These are phyloP conservation scores for Acleris laterana DNA, from an alignment of 2,888 invertebrate genomes.

Conservation along the genomic window DNA sequence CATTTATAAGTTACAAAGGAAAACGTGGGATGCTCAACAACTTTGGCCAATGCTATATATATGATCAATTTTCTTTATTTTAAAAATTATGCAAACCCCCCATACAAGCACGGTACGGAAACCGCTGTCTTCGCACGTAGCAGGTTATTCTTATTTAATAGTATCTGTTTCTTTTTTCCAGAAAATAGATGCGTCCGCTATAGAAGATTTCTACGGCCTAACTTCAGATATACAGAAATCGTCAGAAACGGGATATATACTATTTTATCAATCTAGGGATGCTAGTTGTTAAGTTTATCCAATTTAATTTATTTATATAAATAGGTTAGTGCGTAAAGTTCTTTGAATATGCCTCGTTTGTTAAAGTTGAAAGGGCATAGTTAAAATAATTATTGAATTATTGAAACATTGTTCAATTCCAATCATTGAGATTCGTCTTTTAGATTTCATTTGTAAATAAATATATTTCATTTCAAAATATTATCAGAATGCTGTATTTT, in stretches of 20 bases:
- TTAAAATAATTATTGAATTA: slow-evolving; percentile 52
- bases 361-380: slow-evolving; percentile 79
- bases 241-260: slow-evolving; percentile 99
- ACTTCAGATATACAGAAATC: slow-evolving; percentile 99
- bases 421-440: slow-evolving; percentile 60
- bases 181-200: slow-evolving; percentile 99
- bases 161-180: slow-evolving; percentile 70
- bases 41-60: too few species aligned
- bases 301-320: slow-evolving; percentile 74
- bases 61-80: too few species aligned
- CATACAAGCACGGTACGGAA: too few species aligned
- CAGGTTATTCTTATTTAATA: neutral
- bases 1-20: too few species aligned
- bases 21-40: too few species aligned
- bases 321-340: slow-evolving; percentile 72
- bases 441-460: slow-evolving; percentile 69
- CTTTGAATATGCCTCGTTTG: slow-evolving; percentile 72
- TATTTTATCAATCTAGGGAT: slow-evolving; percentile 98
- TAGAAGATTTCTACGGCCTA: slow-evolving; percentile 99
- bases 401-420: slow-evolving; percentile 70
- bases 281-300: slow-evolving; percentile 85
- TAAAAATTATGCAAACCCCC: neutral
- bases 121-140: too few species aligned
- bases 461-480: slow-evolving; percentile 73
- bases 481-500: slow-evolving; percentile 28